Percentiles rank a stretch among this genome's conserved stretches.
These are phyloP conservation scores for Rhinoraja longicauda DNA, from an alignment of 2,797 vertebrate species.

Conservation along the genomic window DNA sequence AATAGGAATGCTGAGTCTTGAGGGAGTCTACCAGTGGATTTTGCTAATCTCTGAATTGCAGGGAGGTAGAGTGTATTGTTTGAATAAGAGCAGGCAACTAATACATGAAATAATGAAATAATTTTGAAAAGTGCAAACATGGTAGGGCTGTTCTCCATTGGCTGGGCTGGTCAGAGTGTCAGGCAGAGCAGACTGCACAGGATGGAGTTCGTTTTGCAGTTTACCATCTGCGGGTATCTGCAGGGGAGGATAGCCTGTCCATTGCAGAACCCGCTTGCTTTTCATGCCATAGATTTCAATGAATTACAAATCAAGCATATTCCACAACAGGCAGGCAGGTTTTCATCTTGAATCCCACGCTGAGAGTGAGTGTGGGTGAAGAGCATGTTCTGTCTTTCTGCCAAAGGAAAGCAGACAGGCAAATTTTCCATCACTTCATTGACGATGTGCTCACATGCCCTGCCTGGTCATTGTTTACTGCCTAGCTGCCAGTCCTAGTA, in stretches of 20 bases:
- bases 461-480: neutral
- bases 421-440: neutral
- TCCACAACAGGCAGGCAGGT: neutral
- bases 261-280: neutral
- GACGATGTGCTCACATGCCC: neutral
- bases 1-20: neutral
- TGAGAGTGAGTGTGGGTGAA: neutral
- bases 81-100: neutral
- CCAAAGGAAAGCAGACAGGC: neutral
- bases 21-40: neutral
- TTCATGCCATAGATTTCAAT: neutral
- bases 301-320: neutral
- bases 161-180: neutral
- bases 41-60: neutral
- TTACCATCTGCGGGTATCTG: neutral
- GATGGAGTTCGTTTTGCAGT: neutral
- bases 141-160: neutral
- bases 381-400: neutral
- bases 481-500: too few species aligned
- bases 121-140: neutral
- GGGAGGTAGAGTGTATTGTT: neutral
- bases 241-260: neutral
- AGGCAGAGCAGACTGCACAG: neutral
- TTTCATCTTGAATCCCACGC: neutral
- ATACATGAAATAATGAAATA: neutral